These are phyloP conservation scores for Lipophrys pholis DNA, from an alignment of 2,113 vertebrate species.

Conservation along the genomic window DNA sequence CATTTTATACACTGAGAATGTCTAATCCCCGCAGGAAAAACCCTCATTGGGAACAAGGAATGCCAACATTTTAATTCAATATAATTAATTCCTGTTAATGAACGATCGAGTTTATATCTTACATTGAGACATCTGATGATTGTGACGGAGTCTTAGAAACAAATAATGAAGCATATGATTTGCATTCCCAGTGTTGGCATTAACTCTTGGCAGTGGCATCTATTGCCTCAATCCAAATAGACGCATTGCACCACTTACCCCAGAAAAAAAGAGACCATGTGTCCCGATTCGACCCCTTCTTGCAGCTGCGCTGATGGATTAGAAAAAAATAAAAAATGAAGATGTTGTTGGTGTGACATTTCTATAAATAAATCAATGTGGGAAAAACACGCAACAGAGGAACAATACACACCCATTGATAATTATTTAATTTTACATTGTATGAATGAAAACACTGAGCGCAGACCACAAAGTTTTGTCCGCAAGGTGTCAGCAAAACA, in stretches of 20 bases:
- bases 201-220: background rate
- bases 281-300: background rate
- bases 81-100: background rate
- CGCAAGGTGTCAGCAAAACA: slow-evolving; percentile 74
- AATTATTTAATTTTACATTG: background rate
- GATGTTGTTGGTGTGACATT: background rate
- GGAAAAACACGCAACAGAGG: background rate
- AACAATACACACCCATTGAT: background rate
- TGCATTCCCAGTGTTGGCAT: background rate
- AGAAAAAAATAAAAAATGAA: too few relatives aligned
- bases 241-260: slow-evolving; percentile 20
- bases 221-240: background rate
- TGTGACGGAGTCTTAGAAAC: background rate
- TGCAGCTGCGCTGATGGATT: background rate
- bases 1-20: background rate
- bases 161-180: background rate
- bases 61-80: background rate
- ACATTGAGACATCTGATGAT: background rate
- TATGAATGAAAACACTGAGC: too few relatives aligned
- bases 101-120: background rate
- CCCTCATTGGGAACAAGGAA: background rate
- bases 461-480: slow-evolving; percentile 23
- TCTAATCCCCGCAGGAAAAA: background rate
- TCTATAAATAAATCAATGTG: background rate
- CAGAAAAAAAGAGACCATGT: background rate